Evolutionary conservation across 2,888 invertebrate genomes (phyloP), one percentile per base, ranked within the genome.

Genomic region (Euspilapteryx auroguttella): DNA sequence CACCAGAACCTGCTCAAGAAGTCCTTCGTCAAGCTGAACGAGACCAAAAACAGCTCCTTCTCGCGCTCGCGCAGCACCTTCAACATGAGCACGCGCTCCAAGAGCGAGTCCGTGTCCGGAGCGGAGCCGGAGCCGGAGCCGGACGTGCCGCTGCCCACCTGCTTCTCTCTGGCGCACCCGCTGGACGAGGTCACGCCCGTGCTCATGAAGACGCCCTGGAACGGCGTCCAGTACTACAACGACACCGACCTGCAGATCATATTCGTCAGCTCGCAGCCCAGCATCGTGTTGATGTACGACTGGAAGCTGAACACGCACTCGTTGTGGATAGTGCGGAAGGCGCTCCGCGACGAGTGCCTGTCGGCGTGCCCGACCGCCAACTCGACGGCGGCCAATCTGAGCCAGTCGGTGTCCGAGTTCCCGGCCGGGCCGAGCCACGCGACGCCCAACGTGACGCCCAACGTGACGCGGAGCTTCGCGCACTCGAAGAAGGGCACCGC

Each of bases 161-260:
- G 94, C 26, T 96, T 91, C 57, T 92, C 93, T 6, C 63, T 96
- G 32, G 79, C 87, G 1, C 94, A 95, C 77, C 95, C 95, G 0
- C 64, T 95, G 29, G 92, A 96, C 55, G 95, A 96, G 63, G 86
- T 94, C 14, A 86, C 88, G 30, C 95, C 95, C 0, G 81, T 95
- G 20, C 63, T 90, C 5, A 78, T 86, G 34, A 87, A 85, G 47
- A 82, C 86, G 10, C 77, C 82, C 34, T 66, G 63, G 1, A 75
- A 76, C 31, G 69, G 73, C 0, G 50, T 82, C 0, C 79, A 80
- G 30, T 80, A 84, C 40, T 77, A 85, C 34, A 82, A 80, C n/a
- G 85, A 84, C 41, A 75, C 77, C 0, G 79, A 81, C 24, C 37
- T 82, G 28, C 80, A 82, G 52, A 83, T 94, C 5, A 83, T 94